Evolutionary conservation across 2,113 vertebrate species (phyloP), one percentile per base, ranked within the genome.

Genomic region (Rhinolophus ferrumequinum): DNA sequence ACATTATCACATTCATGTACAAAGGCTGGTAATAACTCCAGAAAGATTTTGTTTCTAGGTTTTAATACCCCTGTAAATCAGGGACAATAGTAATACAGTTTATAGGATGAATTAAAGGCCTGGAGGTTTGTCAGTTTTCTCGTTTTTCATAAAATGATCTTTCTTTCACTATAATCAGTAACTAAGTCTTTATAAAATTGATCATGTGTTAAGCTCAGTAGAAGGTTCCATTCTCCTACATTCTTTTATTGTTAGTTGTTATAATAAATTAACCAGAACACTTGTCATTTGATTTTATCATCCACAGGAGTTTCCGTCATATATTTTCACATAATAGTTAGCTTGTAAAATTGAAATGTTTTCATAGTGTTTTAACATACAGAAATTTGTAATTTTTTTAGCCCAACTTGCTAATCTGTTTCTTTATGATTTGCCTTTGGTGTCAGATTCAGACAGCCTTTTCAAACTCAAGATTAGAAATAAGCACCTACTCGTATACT

Each of bases 61-160:
- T 96, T 92, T 92, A 93, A 92, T 91, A 69, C 14, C 79, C 73
- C 83, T 95, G 56, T 69, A 64, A 77, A 10, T 96, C 87, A 93
- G 72, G 56, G 64, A 41, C 50, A 80, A 66, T 90, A 33, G 60
- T 60, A 89, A 87, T 70, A 44, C 8, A 66, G 21, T 77, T 89
- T 86, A 54, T 60, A 38, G 44, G 58, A 92, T 80, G 96, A 64
- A 87, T 72, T 69, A 87, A 90, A 80, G 50, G n/a, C 22, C 64
- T 80, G 30, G 12, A 52, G 62, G 11, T 84, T 95, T 70, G 85
- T 75, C 33, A 86, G 0, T 72, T 64, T 90, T 94, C 6, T 69
- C 47, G 72, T 4, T 91, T 91, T 94, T 56, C 69, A 73, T 66
- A 84, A 69, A 88, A 72, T 62, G 33, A 28, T 95, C 72, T 94